phyloP scores from a whole-genome alignment of 2,113 vertebrate genomes.

The Oplegnathus fasciatus region DNA sequence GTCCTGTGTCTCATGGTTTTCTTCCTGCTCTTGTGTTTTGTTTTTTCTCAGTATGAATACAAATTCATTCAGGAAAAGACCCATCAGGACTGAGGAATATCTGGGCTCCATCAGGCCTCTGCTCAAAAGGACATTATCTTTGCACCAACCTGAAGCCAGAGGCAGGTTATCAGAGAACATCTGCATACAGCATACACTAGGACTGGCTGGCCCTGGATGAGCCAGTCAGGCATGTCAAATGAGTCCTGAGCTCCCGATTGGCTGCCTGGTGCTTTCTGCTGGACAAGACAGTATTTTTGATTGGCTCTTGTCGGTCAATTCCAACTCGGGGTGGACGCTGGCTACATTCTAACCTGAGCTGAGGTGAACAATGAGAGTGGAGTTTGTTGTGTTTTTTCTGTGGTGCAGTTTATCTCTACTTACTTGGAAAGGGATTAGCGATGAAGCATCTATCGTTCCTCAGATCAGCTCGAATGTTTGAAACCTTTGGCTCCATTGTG shows the following conservation, averaged over 20 bases:
- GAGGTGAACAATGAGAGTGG: neutral
- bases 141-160: conserved; percentile 28
- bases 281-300: conserved; percentile 43
- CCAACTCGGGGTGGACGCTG: neutral
- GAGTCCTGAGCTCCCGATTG: conserved; percentile 9
- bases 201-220: neutral
- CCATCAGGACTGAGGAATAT: conserved; percentile 90
- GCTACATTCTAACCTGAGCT: neutral
- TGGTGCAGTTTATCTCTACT: conserved; percentile 49
- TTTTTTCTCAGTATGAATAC: conserved; percentile 90
- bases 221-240: neutral
- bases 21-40: conserved; percentile 1
- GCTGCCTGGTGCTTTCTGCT: neutral
- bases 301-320: conserved; percentile 11
- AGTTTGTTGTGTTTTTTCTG: conserved; percentile 16
- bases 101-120: conserved; percentile 11
- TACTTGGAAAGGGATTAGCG: conserved; percentile 80
- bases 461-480: conserved; percentile 66
- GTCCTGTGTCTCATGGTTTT: neutral
- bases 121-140: neutral
- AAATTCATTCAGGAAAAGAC: conserved; percentile 92
- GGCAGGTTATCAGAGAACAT: conserved; percentile 19
- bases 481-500: conserved; percentile 80
- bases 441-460: conserved; percentile 64
- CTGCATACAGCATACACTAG: neutral